Base-by-base conservation (phyloP, 2,888 invertebrate species). In the Eilema caniola region DNA sequence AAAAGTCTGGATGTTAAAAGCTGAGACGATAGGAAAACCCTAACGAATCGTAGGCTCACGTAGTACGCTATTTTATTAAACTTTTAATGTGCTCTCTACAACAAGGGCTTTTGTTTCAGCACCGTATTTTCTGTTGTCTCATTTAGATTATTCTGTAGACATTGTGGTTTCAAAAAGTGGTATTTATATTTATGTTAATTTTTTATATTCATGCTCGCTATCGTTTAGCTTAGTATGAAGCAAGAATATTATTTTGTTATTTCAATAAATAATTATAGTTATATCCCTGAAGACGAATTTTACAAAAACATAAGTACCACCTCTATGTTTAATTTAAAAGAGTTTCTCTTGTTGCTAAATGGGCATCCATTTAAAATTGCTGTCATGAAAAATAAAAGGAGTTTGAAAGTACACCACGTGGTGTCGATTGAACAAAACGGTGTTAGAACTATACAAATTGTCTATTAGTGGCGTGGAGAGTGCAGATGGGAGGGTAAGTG, bases 361-460 rank as follows among this genome's bases (percentile, higher is more conserved):
- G n/a, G n/a, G n/a, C n/a, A n/a, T n/a, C 8, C 11, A 31, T 16
- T 11, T 41, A 33, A 75, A 75, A 76, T 73, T 69, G 61, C 67
- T 28, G 59, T 53, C 70, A 77, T 82, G 72, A 74, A 78, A 76
- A 70, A 70, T 70, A 80, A 71, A 65, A 74, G 69, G 64, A 74
- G 66, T 73, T 68, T 62, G 53, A 73, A 75, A 69, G 69, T 75
- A 68, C 75, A 74, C 75, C 77, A 80, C 68, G 77, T 80, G 79
- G 73, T 69, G 69, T 72, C 72, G 65, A 76, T 80, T 80, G 83
- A 80, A 86, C 86, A 88, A 89, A 90, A 88, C 81, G 86, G 74
- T 85, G 80, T 83, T 88, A 90, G 90, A 91, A 91, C 86, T 89
- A 88, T 86, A 89, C 88, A 94, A 94, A 94, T 94, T 92, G 92